These are phyloP conservation scores for Papilio protenor DNA, from an alignment of 2,888 invertebrate genomes.

Conservation along the genomic window DNA sequence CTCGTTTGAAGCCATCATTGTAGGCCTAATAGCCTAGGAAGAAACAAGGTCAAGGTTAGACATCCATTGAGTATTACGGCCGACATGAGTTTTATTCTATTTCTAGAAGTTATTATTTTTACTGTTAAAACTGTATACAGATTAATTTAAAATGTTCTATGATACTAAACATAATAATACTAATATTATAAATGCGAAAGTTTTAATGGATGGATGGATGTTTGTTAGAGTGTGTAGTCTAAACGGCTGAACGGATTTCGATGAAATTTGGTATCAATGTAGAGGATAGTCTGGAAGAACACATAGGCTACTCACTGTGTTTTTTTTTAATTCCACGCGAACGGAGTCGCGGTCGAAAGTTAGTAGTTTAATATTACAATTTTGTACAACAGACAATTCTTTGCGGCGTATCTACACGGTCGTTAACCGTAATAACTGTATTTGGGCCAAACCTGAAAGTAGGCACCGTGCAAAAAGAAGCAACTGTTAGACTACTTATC, in stretches of 20 bases:
- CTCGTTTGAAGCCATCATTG: background rate
- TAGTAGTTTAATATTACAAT: background rate
- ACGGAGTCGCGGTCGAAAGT: too few relatives aligned
- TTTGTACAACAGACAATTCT: constrained; percentile 9
- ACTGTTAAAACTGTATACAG: background rate
- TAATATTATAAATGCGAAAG: too few relatives aligned
- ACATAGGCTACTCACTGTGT: too few relatives aligned
- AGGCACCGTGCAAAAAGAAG: constrained; percentile 29
- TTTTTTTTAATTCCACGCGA: too few relatives aligned
- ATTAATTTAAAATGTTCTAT: background rate
- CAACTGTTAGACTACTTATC: constrained; percentile 13
- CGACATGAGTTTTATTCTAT: background rate
- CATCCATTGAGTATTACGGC: background rate
- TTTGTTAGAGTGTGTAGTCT: too few relatives aligned
- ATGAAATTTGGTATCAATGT: too few relatives aligned
- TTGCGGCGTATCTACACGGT: constrained; percentile 22
- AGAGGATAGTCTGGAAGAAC: too few relatives aligned
- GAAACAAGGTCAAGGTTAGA: constrained; percentile 3
- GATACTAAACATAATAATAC: too few relatives aligned
- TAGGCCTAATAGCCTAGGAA: background rate
- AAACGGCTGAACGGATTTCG: too few relatives aligned
- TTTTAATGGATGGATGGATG: too few relatives aligned
- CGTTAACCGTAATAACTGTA: constrained; percentile 36
- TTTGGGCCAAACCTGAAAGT: constrained; percentile 40
- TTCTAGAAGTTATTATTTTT: background rate